phyloP scores from a whole-genome alignment of 2,797 vertebrate species.

The Potorous gilbertii region DNA sequence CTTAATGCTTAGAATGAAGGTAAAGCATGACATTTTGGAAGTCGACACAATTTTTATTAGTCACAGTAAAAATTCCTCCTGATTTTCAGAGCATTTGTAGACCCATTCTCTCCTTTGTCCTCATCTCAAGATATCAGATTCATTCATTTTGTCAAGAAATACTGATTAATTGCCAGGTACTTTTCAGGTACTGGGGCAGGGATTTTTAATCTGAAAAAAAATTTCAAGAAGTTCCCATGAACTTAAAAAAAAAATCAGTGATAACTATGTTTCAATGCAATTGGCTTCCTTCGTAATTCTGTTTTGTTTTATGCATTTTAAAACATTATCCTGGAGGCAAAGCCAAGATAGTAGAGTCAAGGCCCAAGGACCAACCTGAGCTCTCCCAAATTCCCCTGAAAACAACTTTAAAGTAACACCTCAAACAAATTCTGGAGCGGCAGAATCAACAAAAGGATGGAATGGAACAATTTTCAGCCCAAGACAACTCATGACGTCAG shows the following conservation, averaged over 20 bases:
- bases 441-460: not conserved
- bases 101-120: not conserved
- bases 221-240: not conserved
- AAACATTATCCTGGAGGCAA: not conserved
- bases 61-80: not conserved
- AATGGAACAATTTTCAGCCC: not conserved
- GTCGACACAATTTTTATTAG: not conserved
- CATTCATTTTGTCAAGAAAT: not conserved
- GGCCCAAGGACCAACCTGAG: not conserved
- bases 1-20: not conserved
- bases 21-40: not conserved
- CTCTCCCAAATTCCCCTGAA: not conserved
- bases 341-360: not conserved
- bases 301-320: not conserved
- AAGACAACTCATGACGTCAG: not conserved
- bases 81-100: not conserved
- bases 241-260: not conserved
- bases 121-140: not conserved
- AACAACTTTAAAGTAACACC: not conserved
- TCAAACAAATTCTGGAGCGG: not conserved
- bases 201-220: not conserved
- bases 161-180: not conserved
- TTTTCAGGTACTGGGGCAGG: not conserved
- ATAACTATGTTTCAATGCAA: not conserved
- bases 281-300: not conserved